Base-by-base conservation (phyloP, 2,888 invertebrate species). In the Abrostola tripartita region DNA sequence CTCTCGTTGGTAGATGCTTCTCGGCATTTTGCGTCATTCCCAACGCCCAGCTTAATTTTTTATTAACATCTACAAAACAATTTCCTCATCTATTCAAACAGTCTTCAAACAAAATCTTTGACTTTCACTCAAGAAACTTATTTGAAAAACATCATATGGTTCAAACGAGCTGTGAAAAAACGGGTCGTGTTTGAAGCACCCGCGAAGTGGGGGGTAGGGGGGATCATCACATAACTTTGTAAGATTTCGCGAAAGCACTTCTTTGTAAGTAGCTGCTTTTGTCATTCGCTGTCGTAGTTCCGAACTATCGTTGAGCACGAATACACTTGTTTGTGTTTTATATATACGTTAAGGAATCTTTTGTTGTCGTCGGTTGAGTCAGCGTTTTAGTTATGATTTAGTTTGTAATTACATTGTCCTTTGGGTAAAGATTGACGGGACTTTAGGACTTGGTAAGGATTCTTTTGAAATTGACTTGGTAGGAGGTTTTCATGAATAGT, bases 171-270 rank as follows among this genome's bases (percentile, higher is more conserved):
- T 79, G 82, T 76, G 78, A 81, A 83, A 83, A 84, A 82, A 74
- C 77, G 76, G 79, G 77, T 80, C 82, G 78, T 68, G 81, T 88
- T 85, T 85, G 83, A 87, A 83, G 83, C 78, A 74, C 76, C 75
- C 73, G 62, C 64, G 50, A 61, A 74, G 71, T 65, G 52, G 52
- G 51, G 51, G 51, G 35, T 62, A 62, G 71, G 72, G 76, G 62
- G 78, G 78, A 83, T 82, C 86, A 81, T 87, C 84, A 82, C 78
- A 82, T 83, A 87, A 87, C 85, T 86, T 85, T 85, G 85, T 86
- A 76, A 82, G 82, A 83, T 84, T 81, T 83, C 70, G 71, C 78
- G 71, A 83, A 85, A 79, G 82, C 80, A 82, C 79, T 85, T 83
- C 82, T 87, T 84, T 83, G 79, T 80, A 79, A 80, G 81, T 78